A percentile compares a stretch with the other conserved stretches of the same genome.
phyloP scores from a whole-genome alignment of 2,797 vertebrate genomes.

The Crocodylus rhombifer region DNA sequence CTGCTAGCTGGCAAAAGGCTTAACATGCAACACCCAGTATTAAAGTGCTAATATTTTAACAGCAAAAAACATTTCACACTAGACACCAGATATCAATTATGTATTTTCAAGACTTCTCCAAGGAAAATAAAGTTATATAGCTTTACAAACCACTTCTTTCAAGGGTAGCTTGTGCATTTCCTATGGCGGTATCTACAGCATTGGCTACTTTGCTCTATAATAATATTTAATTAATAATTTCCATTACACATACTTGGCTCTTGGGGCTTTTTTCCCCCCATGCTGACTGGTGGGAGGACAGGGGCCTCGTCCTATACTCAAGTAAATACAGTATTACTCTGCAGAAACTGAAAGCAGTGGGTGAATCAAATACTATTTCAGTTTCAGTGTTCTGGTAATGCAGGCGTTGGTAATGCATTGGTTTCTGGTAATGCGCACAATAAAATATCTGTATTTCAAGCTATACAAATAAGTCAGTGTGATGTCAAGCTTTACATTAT shows the following conservation, averaged over 20 bases:
- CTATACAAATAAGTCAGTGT: background rate
- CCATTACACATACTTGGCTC: conserved; percentile 3
- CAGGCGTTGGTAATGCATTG: background rate
- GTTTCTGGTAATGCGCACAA: background rate
- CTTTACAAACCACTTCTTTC: background rate
- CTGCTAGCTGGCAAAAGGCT: conserved; percentile 13
- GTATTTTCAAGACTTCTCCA: background rate
- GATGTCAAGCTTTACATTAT: background rate
- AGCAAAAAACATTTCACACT: background rate
- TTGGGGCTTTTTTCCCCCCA: too few relatives aligned
- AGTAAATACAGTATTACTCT: background rate
- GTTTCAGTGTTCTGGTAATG: background rate
- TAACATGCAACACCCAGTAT: background rate
- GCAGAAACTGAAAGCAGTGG: background rate
- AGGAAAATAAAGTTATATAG: background rate
- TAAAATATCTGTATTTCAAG: background rate
- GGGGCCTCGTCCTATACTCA: too few relatives aligned
- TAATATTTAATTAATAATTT: conserved; percentile 13
- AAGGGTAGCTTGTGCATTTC: background rate
- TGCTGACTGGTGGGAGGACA: too few relatives aligned
- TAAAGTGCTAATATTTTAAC: background rate
- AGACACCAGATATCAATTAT: background rate
- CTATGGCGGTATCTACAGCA: background rate
- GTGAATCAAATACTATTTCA: background rate
- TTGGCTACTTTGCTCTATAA: background rate